Percentiles rank a stretch among this genome's conserved stretches.
These are phyloP conservation scores for Prunella fulvescens DNA, from an alignment of 2,113 vertebrate species.

Conservation along the genomic window DNA sequence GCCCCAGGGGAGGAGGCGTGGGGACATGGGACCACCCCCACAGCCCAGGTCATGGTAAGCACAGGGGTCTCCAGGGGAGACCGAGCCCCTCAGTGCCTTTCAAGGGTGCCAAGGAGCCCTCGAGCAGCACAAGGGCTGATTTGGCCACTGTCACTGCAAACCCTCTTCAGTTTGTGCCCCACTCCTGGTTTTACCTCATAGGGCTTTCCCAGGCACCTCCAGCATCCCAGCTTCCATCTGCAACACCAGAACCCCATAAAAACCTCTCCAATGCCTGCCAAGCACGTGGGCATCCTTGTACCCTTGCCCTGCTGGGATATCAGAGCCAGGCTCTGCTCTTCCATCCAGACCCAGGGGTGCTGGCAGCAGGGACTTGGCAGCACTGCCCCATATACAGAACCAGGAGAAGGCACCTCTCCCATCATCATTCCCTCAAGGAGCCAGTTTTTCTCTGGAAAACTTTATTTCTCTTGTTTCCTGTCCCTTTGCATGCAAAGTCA, in stretches of 20 bases:
- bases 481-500: background rate
- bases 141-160: background rate
- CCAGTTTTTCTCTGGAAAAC: background rate
- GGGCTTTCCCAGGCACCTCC: background rate
- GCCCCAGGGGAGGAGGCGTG: accelerated
- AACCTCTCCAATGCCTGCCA: background rate
- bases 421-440: background rate
- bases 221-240: background rate
- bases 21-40: background rate
- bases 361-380: background rate
- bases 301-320: background rate
- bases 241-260: background rate
- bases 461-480: background rate
- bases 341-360: background rate
- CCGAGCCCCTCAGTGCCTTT: accelerated
- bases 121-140: accelerated
- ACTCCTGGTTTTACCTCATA: background rate
- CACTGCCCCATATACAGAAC: accelerated
- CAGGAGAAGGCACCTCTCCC: background rate
- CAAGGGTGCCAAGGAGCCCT: background rate
- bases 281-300: accelerated
- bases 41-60: no score
- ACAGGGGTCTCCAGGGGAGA: background rate
- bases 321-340: background rate
- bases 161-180: background rate